phyloP scores from a whole-genome alignment of 2,797 vertebrate species.

The Poeciliopsis gracilis region DNA sequence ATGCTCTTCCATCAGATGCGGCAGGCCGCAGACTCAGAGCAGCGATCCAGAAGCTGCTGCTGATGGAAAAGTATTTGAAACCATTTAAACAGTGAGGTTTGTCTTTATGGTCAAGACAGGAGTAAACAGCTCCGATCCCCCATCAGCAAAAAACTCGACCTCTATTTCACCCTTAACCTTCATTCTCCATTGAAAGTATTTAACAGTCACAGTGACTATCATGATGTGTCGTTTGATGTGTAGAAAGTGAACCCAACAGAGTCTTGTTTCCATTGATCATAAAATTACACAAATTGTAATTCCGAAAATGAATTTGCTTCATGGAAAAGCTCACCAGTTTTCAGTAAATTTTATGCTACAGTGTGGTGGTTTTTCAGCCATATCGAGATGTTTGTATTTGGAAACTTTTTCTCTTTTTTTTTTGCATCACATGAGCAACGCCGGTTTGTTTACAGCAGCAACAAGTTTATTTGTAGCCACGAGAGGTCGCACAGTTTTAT shows the following conservation, averaged over 20 bases:
- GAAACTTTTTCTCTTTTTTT: too few species aligned
- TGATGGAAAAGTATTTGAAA: constrained; percentile 63
- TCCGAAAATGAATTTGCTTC: too few species aligned
- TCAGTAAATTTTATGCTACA: too few species aligned
- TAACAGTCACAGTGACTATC: not conserved
- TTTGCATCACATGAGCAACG: too few species aligned
- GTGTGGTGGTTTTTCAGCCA: too few species aligned
- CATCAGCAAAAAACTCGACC: not conserved
- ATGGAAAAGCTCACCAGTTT: too few species aligned
- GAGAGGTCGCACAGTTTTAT: too few species aligned
- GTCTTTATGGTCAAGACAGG: constrained; percentile 38
- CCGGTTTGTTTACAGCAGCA: too few species aligned
- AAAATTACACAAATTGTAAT: too few species aligned
- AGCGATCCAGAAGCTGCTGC: constrained; percentile 54
- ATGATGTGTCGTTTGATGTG: not conserved
- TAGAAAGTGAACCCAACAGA: not conserved
- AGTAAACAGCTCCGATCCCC: constrained; percentile 13
- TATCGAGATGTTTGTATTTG: too few species aligned
- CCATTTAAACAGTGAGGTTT: constrained; percentile 30
- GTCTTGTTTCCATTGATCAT: too few species aligned
- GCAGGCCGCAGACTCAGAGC: constrained; percentile 48
- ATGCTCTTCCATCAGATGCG: constrained; percentile 57
- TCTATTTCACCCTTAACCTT: not conserved
- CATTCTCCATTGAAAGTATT: not conserved
- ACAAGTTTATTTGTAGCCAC: too few species aligned